Evolutionary conservation across 1,140 invertebrate genomes (phyloP), one percentile per base, ranked within the genome.

Genomic region (Vanessa tameamea): DNA sequence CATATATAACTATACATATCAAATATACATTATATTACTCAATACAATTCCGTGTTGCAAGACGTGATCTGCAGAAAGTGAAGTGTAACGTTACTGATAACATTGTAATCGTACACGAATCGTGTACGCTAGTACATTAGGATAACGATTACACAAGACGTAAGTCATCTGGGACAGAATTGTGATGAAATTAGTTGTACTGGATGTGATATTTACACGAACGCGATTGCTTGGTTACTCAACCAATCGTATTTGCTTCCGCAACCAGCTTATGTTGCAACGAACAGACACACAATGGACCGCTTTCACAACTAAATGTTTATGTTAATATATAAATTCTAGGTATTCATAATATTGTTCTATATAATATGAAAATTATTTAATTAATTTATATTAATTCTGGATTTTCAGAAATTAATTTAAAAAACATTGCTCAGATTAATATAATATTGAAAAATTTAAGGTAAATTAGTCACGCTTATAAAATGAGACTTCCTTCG

Each of bases 171-270:
- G 64, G 71, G 47, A 72, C 71, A 57, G 48, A 55, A 72, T 48
- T 16, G 55, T 69, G 71, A 66, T 67, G 71, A 65, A 72, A 72
- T 50, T 72, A 65, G 50, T 55, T 11, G 59, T 72, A 47, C 69
- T 67, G 51, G 61, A 57, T 69, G 64, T 59, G 71, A 72, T 66
- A 65, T 73, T 73, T 66, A 69, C 73, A 64, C 43, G 37, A 55
- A 69, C 66, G 57, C n/a, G 59, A 64, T 73, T 37, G 65, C 65
- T 64, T 53, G 73, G 80, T 80, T 80, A 73, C 73, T 65, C 77
- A 82, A 68, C 69, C 59, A 73, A 75, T 72, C 57, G 70, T 66
- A 73, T 76, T 59, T 55, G 74, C 78, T 86, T 84, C 76, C 79
- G 81, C 77, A 79, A 81, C 74, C 64, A 48, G 50, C 16, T 61